Base-by-base conservation (phyloP, 2,888 invertebrate genomes). In the Mimumesa dahlbomi region DNA sequence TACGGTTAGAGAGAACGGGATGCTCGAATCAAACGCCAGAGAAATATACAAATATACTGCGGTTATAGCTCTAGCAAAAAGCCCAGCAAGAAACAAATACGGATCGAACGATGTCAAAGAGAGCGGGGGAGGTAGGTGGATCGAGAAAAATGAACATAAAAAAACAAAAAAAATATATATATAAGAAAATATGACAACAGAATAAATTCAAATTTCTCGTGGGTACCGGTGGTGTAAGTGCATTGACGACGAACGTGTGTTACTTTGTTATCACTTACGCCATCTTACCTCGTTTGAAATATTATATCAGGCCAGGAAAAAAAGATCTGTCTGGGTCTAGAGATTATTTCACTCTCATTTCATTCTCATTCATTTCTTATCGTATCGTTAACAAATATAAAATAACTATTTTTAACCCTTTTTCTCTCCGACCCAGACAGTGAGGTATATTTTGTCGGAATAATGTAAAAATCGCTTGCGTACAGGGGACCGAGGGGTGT, bases 31-130 rank as follows among this genome's bases (percentile, higher is more conserved):
- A n/a, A n/a, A n/a, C n/a, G n/a, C n/a, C n/a, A n/a, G n/a, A n/a
- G n/a, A n/a, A 68, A 68, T 14, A 48, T 13, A 46, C 36, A 63
- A 40, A 43, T 46, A 57, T 52, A 50, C 52, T 72, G 64, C 64
- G 49, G 57, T 66, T 64, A n/a, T n/a, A 80, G 73, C 75, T 68
- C 71, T 81, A 80, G 75, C 73, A 64, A 61, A n/a, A 81, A 84
- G 81, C 77, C 63, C 75, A 82, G 76, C 75, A 69, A 79, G 68
- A 77, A 70, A 76, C 63, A 76, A 38, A 5, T 68, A 73, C 54
- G 67, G 66, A 70, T 71, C 38, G 70, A 71, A 74, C 63, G 50
- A 57, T 56, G 59, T 52, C 42, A 71, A 56, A 65, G 43, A 64
- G n/a, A n/a, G n/a, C n/a, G n/a, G n/a, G n/a, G n/a, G n/a, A n/a